phyloP scores from a whole-genome alignment of 2,797 vertebrate genomes.

The Oreonectes daqikongensis region DNA sequence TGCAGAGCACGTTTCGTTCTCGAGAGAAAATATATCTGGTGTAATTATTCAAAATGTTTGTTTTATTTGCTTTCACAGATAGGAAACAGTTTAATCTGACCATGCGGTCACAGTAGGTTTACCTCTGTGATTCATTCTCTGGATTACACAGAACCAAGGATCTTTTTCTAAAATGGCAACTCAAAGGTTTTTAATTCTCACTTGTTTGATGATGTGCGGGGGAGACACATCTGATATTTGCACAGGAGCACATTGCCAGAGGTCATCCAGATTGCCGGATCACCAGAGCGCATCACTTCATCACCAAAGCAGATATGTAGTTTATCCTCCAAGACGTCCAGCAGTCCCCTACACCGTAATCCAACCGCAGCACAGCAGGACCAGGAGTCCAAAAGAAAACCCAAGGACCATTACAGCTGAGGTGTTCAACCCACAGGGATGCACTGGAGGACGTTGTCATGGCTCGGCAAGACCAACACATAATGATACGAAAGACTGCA shows the following conservation, averaged over 20 bases:
- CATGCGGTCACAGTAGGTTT: slow-evolving; percentile 29
- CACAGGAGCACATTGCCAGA: slow-evolving; percentile 70
- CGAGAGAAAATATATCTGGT: neutral
- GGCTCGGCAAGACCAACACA: slow-evolving; percentile 48
- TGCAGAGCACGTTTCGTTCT: slow-evolving; percentile 55
- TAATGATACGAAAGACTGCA: slow-evolving; percentile 72
- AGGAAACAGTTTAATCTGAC: slow-evolving; percentile 3
- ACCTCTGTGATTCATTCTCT: neutral
- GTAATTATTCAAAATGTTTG: slow-evolving; percentile 15
- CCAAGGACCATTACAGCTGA: slow-evolving; percentile 72
- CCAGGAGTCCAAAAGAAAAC: slow-evolving; percentile 65
- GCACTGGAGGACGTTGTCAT: slow-evolving; percentile 72
- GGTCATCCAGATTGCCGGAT: slow-evolving; percentile 22
- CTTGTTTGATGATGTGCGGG: slow-evolving; percentile 55
- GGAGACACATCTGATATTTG: slow-evolving; percentile 66
- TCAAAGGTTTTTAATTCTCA: slow-evolving; percentile 49
- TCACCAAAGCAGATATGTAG: slow-evolving; percentile 50
- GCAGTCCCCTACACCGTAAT: slow-evolving; percentile 65
- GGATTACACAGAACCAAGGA: slow-evolving; percentile 26
- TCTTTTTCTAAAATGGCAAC: slow-evolving; percentile 63
- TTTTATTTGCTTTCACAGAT: slow-evolving; percentile 5
- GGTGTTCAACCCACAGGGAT: slow-evolving; percentile 68
- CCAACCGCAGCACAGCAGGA: slow-evolving; percentile 62
- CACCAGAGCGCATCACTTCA: slow-evolving; percentile 11
- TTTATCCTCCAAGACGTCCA: slow-evolving; percentile 58